Evolutionary conservation across 2,888 invertebrate species (phyloP).

Genomic region (Arctia plantaginis): DNA sequence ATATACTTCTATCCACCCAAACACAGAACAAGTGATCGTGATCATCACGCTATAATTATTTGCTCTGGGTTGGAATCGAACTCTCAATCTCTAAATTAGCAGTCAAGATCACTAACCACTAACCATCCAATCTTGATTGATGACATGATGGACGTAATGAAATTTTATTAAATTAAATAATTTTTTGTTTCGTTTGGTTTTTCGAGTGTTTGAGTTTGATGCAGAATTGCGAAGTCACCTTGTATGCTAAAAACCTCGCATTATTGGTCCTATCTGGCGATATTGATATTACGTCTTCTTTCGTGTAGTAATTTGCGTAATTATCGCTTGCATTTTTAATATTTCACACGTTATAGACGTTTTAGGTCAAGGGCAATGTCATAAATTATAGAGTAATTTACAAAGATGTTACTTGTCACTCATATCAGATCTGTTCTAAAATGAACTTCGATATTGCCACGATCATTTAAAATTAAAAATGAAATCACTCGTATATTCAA

Average conservation of each 20-base stretch:
- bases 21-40: neutral
- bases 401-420: conserved; percentile 25
- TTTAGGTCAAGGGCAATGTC: conserved; percentile 46
- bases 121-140: neutral
- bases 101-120: neutral
- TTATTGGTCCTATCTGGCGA: conserved; percentile 14
- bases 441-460: neutral
- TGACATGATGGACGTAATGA: no score
- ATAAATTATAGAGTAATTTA: conserved; percentile 29
- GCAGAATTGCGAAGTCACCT: conserved; percentile 11
- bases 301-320: conserved; percentile 31
- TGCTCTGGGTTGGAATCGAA: no score
- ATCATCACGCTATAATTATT: no score
- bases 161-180: neutral
- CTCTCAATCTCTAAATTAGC: no score
- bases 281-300: conserved; percentile 23
- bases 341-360: conserved; percentile 24
- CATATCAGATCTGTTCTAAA: conserved; percentile 21
- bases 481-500: conserved; percentile 41
- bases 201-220: no score
- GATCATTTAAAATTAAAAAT: conserved; percentile 26
- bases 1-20: neutral
- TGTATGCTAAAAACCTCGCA: conserved; percentile 18
- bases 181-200: no score
- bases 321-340: conserved; percentile 31